Conservation (phyloP, 1,140 invertebrate species). For the Zaprionus nigranus region DNA sequence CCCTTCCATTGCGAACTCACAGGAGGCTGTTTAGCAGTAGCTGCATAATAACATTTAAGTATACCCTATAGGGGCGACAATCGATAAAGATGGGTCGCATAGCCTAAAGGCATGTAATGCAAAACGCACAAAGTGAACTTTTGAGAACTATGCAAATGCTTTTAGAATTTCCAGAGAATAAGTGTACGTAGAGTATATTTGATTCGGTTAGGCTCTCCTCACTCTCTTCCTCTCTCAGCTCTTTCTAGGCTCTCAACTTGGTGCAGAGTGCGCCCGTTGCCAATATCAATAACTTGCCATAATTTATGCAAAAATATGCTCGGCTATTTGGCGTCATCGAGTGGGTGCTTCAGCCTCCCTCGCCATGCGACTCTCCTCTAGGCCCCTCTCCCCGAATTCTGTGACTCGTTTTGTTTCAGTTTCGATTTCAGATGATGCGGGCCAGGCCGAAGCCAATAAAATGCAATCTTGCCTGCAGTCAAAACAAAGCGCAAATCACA, state of each 20-base stretch:
- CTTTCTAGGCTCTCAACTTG: not conserved
- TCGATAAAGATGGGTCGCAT: not conserved
- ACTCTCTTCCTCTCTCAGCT: not conserved
- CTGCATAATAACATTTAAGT: constrained; percentile 2
- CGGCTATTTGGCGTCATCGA: constrained; percentile 65
- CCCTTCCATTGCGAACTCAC: not conserved
- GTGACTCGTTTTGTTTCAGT: constrained; percentile 13
- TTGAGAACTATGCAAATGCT: not conserved
- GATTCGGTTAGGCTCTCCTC: not conserved
- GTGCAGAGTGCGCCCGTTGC: not conserved
- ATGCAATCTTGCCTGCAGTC: constrained; percentile 60
- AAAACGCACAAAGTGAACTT: not conserved
- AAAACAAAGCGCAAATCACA: constrained; percentile 69
- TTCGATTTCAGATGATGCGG: constrained; percentile 65
- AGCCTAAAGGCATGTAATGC: not conserved
- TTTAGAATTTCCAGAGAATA: not conserved
- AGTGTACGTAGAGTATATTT: not conserved
- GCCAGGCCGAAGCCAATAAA: constrained; percentile 65
- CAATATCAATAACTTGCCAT: constrained; percentile 46
- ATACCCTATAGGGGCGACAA: not conserved
- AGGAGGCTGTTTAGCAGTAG: constrained; percentile 20
- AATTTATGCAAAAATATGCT: constrained; percentile 70
- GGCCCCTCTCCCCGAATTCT: not conserved
- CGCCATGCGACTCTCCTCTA: not conserved
- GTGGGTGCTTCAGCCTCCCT: constrained; percentile 47